Conservation (phyloP, 2,888 invertebrate species). For the Rugalucina vietnamica region DNA sequence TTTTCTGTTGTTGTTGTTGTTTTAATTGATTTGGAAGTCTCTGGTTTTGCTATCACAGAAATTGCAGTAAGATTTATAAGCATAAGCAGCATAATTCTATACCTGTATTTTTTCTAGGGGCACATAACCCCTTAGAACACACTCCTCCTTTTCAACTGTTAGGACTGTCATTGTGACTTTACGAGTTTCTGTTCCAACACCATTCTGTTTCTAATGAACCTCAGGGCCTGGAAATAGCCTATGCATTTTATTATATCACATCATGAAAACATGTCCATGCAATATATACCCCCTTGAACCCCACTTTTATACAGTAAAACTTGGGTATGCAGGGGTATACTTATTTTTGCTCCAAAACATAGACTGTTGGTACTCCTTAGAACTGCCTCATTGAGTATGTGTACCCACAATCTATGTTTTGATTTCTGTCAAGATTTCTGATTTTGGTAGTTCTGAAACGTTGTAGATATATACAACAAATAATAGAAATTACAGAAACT, state of each 20-base stretch:
- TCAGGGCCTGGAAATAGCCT: background rate
- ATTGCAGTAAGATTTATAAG: too few relatives aligned
- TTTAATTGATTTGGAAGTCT: too few relatives aligned
- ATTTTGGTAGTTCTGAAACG: background rate
- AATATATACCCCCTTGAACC: background rate
- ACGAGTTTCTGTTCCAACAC: background rate
- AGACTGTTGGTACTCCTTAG: background rate
- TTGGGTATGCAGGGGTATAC: background rate
- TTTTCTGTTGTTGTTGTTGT: too few relatives aligned
- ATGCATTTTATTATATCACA: background rate
- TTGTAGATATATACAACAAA: background rate
- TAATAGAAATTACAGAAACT: background rate
- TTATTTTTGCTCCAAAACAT: background rate
- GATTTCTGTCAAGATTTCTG: too few relatives aligned
- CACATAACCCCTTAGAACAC: conserved; percentile 57
- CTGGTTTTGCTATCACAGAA: too few relatives aligned
- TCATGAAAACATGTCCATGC: background rate
- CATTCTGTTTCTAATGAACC: background rate
- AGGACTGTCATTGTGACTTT: conserved; percentile 3
- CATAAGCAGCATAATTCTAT: conserved; percentile 10
- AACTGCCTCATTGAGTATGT: background rate
- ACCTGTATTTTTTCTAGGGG: conserved; percentile 43
- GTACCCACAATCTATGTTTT: background rate
- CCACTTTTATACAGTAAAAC: background rate
- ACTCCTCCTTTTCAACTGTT: conserved; percentile 38